Percentiles rank a stretch among this genome's conserved stretches.
Conservation (phyloP, 2,888 invertebrate genomes). For the Scotopteryx bipunctaria region DNA sequence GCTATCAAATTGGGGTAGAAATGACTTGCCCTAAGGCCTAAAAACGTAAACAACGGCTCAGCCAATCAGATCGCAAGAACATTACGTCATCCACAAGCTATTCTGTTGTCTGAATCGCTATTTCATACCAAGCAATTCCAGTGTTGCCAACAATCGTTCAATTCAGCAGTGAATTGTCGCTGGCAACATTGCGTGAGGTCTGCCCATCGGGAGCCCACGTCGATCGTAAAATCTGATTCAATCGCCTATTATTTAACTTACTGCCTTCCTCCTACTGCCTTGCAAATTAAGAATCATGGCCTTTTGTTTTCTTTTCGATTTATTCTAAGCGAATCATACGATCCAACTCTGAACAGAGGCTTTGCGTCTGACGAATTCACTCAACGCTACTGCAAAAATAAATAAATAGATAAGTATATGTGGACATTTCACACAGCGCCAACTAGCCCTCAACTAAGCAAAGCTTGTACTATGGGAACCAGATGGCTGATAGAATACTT, state of each 20-base stretch:
- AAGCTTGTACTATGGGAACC: too few relatives aligned
- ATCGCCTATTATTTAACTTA: constrained; percentile 24
- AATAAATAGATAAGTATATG: too few relatives aligned
- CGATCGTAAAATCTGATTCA: constrained; percentile 29
- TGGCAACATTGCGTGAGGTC: constrained; percentile 30
- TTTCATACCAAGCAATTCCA: background rate
- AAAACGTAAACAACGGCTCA: background rate
- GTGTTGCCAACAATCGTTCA: constrained; percentile 25
- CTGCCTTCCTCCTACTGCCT: constrained; percentile 4
- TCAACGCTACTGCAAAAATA: too few relatives aligned
- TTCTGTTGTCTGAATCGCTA: constrained; percentile 8
- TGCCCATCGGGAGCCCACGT: constrained; percentile 11
- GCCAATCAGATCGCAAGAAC: background rate
- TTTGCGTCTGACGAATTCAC: too few relatives aligned
- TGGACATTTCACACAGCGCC: too few relatives aligned
- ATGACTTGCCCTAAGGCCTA: background rate
- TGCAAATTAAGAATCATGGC: constrained; percentile 14
- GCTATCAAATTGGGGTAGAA: background rate
- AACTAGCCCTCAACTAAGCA: too few relatives aligned
- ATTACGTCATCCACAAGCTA: constrained; percentile 8
- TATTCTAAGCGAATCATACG: background rate
- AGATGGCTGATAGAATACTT: too few relatives aligned
- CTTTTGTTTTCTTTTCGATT: constrained; percentile 10
- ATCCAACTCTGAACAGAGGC: too few relatives aligned
- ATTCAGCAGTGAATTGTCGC: constrained; percentile 11